phyloP scores from a whole-genome alignment of 2,888 invertebrate genomes.

The Nomada ferruginata region DNA sequence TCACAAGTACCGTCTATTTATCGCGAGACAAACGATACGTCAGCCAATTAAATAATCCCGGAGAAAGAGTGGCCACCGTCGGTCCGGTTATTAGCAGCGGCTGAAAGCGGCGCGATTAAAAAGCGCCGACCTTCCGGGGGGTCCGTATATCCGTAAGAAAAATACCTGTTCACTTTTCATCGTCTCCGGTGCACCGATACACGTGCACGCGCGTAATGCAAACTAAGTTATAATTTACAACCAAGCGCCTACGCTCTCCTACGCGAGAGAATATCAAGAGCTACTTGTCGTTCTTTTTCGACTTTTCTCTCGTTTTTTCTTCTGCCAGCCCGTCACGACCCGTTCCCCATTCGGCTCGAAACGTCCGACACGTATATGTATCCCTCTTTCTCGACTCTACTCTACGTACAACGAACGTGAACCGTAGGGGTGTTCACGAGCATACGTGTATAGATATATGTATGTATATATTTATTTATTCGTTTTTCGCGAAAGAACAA shows the following conservation, averaged over 20 bases:
- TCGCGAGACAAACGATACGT: slow-evolving; percentile 24
- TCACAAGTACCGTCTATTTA: slow-evolving; percentile 5
- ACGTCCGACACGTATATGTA: slow-evolving; percentile 11
- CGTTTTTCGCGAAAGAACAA: slow-evolving; percentile 66
- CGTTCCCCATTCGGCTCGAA: slow-evolving; percentile 28
- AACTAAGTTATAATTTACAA: slow-evolving; percentile 56
- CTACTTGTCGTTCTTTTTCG: slow-evolving; percentile 51
- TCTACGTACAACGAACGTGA: slow-evolving; percentile 21
- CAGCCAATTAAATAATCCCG: slow-evolving; percentile 27
- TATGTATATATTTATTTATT: slow-evolving; percentile 66
- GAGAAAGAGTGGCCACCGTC: background rate
- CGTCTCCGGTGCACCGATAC: slow-evolving; percentile 14
- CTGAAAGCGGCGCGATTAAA: slow-evolving; percentile 18
- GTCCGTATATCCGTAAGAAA: slow-evolving; percentile 36
- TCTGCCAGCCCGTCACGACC: slow-evolving; percentile 34
- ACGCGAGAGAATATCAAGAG: slow-evolving; percentile 45
- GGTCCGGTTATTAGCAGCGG: slow-evolving; percentile 5
- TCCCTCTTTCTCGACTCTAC: slow-evolving; percentile 37
- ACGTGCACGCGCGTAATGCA: slow-evolving; percentile 14
- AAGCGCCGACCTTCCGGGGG: background rate
- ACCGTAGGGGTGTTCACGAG: slow-evolving; percentile 14
- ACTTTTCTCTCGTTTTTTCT: slow-evolving; percentile 1
- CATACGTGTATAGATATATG: background rate
- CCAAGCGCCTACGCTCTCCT: slow-evolving; percentile 31
- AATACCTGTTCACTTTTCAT: slow-evolving; percentile 43